phyloP scores from a whole-genome alignment of 2,888 invertebrate genomes.

The Temnothorax rugatulus region DNA sequence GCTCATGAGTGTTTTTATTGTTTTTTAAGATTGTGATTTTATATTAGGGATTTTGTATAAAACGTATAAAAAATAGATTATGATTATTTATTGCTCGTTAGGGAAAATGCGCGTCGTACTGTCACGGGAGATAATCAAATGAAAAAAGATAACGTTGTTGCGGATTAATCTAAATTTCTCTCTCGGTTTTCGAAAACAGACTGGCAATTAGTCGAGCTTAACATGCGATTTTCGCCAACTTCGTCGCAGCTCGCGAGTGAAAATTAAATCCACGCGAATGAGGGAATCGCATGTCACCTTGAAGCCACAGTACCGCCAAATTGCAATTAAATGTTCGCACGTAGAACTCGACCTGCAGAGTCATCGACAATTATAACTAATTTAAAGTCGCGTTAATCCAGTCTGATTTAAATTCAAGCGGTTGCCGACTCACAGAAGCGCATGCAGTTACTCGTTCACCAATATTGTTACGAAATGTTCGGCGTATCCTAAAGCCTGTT shows the following conservation, averaged over 20 bases:
- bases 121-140: not conserved
- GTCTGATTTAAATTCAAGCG: conserved; percentile 54
- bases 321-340: conserved; percentile 64
- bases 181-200: conserved; percentile 42
- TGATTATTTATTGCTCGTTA: not conserved
- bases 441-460: conserved; percentile 43
- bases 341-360: conserved; percentile 29
- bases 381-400: conserved; percentile 54
- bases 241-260: conserved; percentile 44
- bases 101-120: not conserved
- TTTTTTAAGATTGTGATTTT: not conserved
- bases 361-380: conserved; percentile 60
- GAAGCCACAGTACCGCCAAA: conserved; percentile 44
- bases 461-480: conserved; percentile 44
- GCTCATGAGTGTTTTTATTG: not conserved
- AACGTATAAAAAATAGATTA: not conserved
- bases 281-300: conserved; percentile 71
- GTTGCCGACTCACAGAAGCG: conserved; percentile 32
- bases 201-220: conserved; percentile 67
- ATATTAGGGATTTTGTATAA: not conserved
- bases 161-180: conserved; percentile 19
- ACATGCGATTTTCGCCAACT: conserved; percentile 68
- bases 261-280: conserved; percentile 68
- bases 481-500: conserved; percentile 29
- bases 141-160: not conserved